Percentiles rank a stretch among this genome's conserved stretches.
These are phyloP conservation scores for Calameuta pallipes DNA, from an alignment of 2,888 invertebrate species.

Conservation along the genomic window DNA sequence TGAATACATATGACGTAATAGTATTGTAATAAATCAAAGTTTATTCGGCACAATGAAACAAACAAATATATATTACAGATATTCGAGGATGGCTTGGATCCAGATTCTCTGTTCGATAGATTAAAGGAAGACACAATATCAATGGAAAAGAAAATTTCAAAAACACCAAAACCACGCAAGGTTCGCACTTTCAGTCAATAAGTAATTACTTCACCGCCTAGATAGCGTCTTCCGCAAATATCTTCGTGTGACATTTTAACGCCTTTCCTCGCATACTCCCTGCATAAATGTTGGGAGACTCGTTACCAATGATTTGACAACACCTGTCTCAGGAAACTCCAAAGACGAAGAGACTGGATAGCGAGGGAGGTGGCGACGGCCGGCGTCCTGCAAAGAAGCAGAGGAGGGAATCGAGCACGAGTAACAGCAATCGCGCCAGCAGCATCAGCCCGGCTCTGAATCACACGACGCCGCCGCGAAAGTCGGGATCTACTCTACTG, in stretches of 20 bases:
- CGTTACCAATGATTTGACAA: neutral
- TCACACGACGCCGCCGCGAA: slow-evolving; percentile 71
- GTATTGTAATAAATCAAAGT: neutral
- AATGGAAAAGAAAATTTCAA: slow-evolving; percentile 59
- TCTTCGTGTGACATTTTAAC: neutral
- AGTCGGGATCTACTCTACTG: slow-evolving; percentile 69
- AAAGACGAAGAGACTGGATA: slow-evolving; percentile 59
- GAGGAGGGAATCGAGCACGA: slow-evolving; percentile 64
- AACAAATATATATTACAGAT: slow-evolving; percentile 53
- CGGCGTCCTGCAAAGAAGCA: slow-evolving; percentile 60
- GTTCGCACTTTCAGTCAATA: slow-evolving; percentile 39
- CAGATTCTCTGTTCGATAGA: slow-evolving; percentile 80
- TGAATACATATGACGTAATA: neutral
- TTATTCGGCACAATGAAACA: neutral
- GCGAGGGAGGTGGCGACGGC: slow-evolving; percentile 44
- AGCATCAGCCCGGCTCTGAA: slow-evolving; percentile 66
- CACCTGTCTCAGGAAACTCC: slow-evolving; percentile 52
- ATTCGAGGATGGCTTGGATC: slow-evolving; percentile 71
- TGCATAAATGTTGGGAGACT: neutral
- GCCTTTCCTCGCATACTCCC: no score
- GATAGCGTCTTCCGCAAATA: neutral
- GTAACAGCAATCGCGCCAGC: slow-evolving; percentile 66
- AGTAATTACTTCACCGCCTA: neutral
- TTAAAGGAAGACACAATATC: slow-evolving; percentile 71
- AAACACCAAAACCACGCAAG: slow-evolving; percentile 66